Conservation (phyloP, 2,797 vertebrate species). For the Pangasius larnaudii region DNA sequence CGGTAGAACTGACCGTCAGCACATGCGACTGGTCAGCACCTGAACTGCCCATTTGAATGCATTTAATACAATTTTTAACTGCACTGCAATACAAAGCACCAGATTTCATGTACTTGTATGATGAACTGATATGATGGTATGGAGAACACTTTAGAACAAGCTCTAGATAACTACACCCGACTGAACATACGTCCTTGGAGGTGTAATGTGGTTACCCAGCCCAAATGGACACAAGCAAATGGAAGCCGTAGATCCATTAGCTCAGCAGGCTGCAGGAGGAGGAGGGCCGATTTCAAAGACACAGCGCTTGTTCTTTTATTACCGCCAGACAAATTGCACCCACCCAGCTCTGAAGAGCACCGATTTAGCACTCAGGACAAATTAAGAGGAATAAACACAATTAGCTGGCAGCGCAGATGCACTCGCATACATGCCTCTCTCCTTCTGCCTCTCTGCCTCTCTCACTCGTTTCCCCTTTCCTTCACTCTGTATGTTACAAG, state of each 20-base stretch:
- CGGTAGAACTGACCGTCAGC: not conserved
- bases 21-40: not conserved
- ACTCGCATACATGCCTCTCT: conserved; percentile 39
- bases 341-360: conserved; percentile 69
- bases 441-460: conserved; percentile 40
- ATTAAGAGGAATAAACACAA: conserved; percentile 84
- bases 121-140: not conserved
- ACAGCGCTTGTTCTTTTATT: conserved; percentile 65
- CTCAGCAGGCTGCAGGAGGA: conserved; percentile 41
- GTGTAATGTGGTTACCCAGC: not conserved
- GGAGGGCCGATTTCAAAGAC: conserved; percentile 64
- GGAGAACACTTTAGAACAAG: conserved; percentile 12
- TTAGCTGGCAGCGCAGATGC: conserved; percentile 71
- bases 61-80: not conserved
- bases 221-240: conserved; percentile 16
- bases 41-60: not conserved
- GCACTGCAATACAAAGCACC: not conserved
- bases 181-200: conserved; percentile 35
- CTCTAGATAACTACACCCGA: conserved; percentile 35
- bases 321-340: conserved; percentile 72
- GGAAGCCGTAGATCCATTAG: conserved; percentile 31
- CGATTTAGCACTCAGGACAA: conserved; percentile 78
- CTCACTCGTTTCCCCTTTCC: conserved; percentile 40
- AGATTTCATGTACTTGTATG: not conserved
- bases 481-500: conserved; percentile 54